Base-by-base conservation (phyloP, 2,888 invertebrate genomes). In the Ophraella communa region DNA sequence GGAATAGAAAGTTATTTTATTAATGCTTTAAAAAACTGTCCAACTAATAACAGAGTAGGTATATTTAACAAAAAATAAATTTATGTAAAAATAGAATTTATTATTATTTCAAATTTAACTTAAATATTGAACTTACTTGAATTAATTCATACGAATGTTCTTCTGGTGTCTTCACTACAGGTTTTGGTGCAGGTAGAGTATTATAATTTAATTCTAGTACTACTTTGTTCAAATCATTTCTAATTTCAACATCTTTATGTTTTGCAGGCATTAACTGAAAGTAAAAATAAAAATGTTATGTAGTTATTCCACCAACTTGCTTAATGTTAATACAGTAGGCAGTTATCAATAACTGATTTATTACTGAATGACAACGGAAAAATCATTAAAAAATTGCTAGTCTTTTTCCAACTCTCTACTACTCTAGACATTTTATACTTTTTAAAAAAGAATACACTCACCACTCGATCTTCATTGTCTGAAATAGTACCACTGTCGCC, bases 401-500 rank as follows among this genome's bases (percentile, higher is more conserved):
- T n/a, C n/a, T n/a, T n/a, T n/a, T n/a, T n/a, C n/a, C n/a, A n/a
- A n/a, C n/a, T n/a, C n/a, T n/a, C n/a, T n/a, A n/a, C n/a, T n/a
- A n/a, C n/a, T n/a, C n/a, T n/a, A n/a, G n/a, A n/a, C n/a, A n/a
- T n/a, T n/a, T n/a, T n/a, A n/a, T n/a, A n/a, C n/a, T n/a, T n/a
- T n/a, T n/a, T n/a, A n/a, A n/a, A n/a, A 45, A 23, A 53, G 35
- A 8, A 24, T 5, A 3, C 14, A 35, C 42, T 56, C 68, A 77
- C 85, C 78, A 85, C 84, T 68, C 91, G 87, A 60, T 93, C 93
- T 68, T 94, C 94, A 58, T 89, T 88, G 79, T 94, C 94, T 0
- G 94, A 94, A 77, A 93, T 93, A 0, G 93, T 92, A 60, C 94
- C 93, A 76, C 92, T 93, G 74, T 94, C 94, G 0, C 92, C 92